Base-by-base conservation (phyloP, 2,113 vertebrate species). In the Excalfactoria chinensis region DNA sequence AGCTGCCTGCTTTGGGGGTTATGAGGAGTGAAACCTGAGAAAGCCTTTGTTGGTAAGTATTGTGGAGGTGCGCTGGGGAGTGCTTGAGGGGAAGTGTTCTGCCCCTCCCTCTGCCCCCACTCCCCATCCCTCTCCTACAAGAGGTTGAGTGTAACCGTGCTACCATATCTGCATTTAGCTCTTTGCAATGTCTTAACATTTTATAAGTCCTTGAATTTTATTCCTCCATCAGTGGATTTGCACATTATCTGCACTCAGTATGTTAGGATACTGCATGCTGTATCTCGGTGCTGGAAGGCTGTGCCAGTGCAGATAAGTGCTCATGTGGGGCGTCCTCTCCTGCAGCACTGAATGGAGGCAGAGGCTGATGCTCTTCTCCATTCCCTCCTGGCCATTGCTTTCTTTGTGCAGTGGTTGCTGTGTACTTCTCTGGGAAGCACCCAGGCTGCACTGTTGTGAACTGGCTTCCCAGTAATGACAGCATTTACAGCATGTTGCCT, bases 11-110 rank as follows among this genome's bases (percentile, higher is more conserved):
- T 70, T 73, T 74, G 86, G 85, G 77, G 72, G 51, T 83, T 93
- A 48, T 12, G 60, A 77, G 76, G 13, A 49, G 69, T 94, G 93
- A 96, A 91, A 96, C 88, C 44, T 63, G 85, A 93, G 93, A 86
- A 3, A 76, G 56, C 32, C 83, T 94, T 95, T 95, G 83, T 94
- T 94, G 72, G 90, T 48, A 95, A 91, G 88, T 93, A 64, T 93
- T 77, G 76, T 64, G 83, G 91, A 95, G 90, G 86, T 90, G 64
- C 23, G 2, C 49, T 88, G 75, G 21, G 53, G 93, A 95, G 59
- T 55, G 51, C 85, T 93, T 76, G 58, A 77, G 77, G 64, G 26
- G 74, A 30, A 89, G 66, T 5, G 49, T 55, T 62, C 23, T 41
- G 17, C 59, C 7, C 34, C 79, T 85, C 67, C 84, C 23, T 86